Evolutionary conservation across 2,888 invertebrate genomes (phyloP).

Genomic region (Drosophila maculinotata): DNA sequence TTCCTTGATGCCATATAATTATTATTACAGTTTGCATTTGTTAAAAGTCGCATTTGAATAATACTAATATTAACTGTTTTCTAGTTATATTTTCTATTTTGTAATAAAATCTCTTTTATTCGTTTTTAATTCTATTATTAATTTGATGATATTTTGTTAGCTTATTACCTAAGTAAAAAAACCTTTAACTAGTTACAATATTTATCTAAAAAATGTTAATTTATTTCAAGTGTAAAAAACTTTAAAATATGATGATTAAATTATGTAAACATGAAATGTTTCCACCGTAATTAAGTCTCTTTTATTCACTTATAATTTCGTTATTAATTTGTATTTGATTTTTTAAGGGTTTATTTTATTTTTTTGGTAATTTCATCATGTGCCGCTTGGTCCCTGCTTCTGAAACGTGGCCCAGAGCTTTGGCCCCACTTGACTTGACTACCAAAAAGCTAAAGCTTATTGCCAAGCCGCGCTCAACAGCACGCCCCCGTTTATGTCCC

Average conservation of each 20-base stretch:
- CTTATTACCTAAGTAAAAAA: no score
- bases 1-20: no score
- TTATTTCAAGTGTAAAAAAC: no score
- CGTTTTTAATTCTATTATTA: no score
- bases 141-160: no score
- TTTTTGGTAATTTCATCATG: slow-evolving; percentile 34
- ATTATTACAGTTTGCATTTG: background rate
- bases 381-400: slow-evolving; percentile 40
- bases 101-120: no score
- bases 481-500: slow-evolving; percentile 80
- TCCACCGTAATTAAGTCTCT: background rate
- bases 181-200: no score
- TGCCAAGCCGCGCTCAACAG: slow-evolving; percentile 72
- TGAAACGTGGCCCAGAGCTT: slow-evolving; percentile 38
- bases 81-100: no score
- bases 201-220: no score
- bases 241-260: slow-evolving; percentile 1
- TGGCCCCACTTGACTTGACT: slow-evolving; percentile 71
- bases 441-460: slow-evolving; percentile 73
- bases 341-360: slow-evolving; percentile 2
- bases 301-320: background rate
- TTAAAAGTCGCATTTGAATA: no score
- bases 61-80: no score
- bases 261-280: background rate
- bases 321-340: slow-evolving; percentile 26